Base-by-base conservation (phyloP, 2,888 invertebrate genomes). In the Melieria picta region DNA sequence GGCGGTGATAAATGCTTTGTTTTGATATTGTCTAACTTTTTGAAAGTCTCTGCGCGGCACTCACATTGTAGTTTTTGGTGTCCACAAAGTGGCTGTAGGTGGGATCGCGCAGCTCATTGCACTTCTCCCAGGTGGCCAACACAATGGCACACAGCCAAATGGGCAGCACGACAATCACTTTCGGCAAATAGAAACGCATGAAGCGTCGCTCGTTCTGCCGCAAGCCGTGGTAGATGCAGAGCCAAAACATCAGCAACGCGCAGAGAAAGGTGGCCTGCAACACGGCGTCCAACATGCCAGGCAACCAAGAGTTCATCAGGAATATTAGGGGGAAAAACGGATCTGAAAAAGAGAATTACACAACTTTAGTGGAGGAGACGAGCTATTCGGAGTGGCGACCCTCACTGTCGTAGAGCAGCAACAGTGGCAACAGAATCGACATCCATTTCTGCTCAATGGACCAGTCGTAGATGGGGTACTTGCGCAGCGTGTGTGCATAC, bases 381-480 rank as follows among this genome's bases (percentile, higher is more conserved):
- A 55, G 4, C 4, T 47, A 11, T 57, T 45, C 10, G 50, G 45
- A 50, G 3, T 48, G 3, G 9, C 60, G 0, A 16, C 16, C 77
- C 92, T 90, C 88, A 98, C 98, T 96, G 87, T 99, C 94, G 83
- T 97, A 98, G 16, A 97, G 90, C 77, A 98, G 89, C 10, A 98
- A 89, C 43, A 97, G 88, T 1, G 97, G 97, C 78, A 98, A 88
- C 69, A 98, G 89, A 55, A 95, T 88, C 0, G 96, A 94, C 86
- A 98, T 91, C 98, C 98, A 99, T 86, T 95, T 96, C 85, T 99
- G 98, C 87, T 99, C 99, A 80, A 98, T 96, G 65, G 98, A 96
- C 98, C 98, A 99, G 86, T 98, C 97, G 79, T 93, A 91, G 58
- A 95, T 89, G 0, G 94, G 91, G 87, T 95, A 98, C 84, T 93